These are phyloP conservation scores for Podabrus alpinus DNA, from an alignment of 2,888 invertebrate genomes.

Conservation along the genomic window DNA sequence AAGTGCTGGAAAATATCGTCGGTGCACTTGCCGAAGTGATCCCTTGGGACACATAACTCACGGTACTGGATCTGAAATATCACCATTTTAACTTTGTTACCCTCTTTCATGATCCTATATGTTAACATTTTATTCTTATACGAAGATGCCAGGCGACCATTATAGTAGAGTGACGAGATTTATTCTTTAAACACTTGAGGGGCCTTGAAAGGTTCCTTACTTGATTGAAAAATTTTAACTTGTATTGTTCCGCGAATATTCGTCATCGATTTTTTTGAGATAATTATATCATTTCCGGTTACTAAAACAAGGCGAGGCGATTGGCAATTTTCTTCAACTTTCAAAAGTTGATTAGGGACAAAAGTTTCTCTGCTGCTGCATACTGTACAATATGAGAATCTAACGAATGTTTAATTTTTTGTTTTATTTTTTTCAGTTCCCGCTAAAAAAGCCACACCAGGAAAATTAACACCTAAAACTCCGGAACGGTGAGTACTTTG, in stretches of 20 bases:
- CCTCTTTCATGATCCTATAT: conserved; percentile 36
- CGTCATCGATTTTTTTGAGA: not conserved
- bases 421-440: conserved; percentile 41
- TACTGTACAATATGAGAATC: not conserved
- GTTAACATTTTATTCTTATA: conserved; percentile 35
- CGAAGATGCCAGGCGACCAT: conserved; percentile 24
- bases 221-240: not conserved
- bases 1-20: conserved; percentile 52
- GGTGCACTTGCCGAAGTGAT: conserved; percentile 48
- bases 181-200: conserved; percentile 8
- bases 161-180: conserved; percentile 23
- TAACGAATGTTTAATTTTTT: not conserved
- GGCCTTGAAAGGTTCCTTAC: not conserved
- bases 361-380: no score
- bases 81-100: conserved; percentile 45
- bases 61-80: conserved; percentile 43
- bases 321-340: not conserved
- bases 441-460: conserved; percentile 37
- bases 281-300: not conserved
- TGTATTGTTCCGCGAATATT: not conserved
- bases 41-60: conserved; percentile 50
- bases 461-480: conserved; percentile 30
- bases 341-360: no score
- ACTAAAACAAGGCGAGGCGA: not conserved
- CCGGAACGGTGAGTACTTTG: conserved; percentile 39